Evolutionary conservation across 1,140 invertebrate species (phyloP), one percentile per base, ranked within the genome.

Genomic region (Teleopsis dalmanni): DNA sequence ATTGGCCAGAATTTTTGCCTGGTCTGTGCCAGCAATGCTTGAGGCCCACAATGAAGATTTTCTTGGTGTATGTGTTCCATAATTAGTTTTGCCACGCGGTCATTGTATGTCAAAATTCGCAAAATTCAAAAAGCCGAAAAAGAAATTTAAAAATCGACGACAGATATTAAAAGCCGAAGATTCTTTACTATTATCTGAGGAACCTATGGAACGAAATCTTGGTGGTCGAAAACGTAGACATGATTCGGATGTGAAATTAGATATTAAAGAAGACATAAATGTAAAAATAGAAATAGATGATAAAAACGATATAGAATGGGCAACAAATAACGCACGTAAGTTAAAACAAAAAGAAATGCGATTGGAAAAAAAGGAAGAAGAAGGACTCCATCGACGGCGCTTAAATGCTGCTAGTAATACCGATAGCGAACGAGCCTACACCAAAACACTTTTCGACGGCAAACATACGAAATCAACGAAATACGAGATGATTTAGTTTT

Each of bases 41-140:
- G n/a, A n/a, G n/a, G n/a, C n/a, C n/a, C n/a, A n/a, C n/a, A n/a
- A n/a, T n/a, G n/a, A n/a, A n/a, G n/a, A n/a, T n/a, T n/a, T n/a
- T n/a, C n/a, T n/a, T n/a, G n/a, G n/a, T n/a, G n/a, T n/a, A n/a
- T n/a, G n/a, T n/a, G n/a, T n/a, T n/a, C n/a, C n/a, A n/a, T n/a
- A n/a, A n/a, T n/a, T n/a, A n/a, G n/a, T n/a, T n/a, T n/a, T n/a
- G n/a, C n/a, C n/a, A n/a, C n/a, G n/a, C n/a, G n/a, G n/a, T n/a
- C n/a, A n/a, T n/a, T n/a, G n/a, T n/a, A n/a, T n/a, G n/a, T n/a
- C n/a, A n/a, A n/a, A 96, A 74, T 74, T 93, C 68, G 65, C 68
- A 48, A 83, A 76, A 76, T 99, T 71, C 97, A 96, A 66, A 98
- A 98, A 72, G 77, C 87, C 23, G 97, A 94, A 65, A 95, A 91